Evolutionary conservation across 2,888 invertebrate species (phyloP), one percentile per base, ranked within the genome.

Genomic region (Hypena proboscidalis): DNA sequence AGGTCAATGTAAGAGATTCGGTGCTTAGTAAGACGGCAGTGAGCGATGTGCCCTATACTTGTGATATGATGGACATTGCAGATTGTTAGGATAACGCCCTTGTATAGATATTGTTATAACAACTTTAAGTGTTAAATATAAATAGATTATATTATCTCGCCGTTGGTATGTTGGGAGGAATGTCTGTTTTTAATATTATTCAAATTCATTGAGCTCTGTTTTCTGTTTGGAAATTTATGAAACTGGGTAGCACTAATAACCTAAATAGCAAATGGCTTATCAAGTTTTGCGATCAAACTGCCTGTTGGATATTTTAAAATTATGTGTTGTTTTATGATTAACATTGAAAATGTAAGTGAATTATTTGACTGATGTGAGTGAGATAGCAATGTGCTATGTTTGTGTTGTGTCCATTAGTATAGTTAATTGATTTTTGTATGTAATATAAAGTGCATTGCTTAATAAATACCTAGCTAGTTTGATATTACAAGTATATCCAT

Each of bases 101-200:
- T 76, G 70, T 80, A 79, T 79, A 79, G 74, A 78, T 77, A 80
- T 80, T 84, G 83, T 83, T 81, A 76, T 80, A 63, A 60, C 61
- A 53, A 50, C 23, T 67, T 42, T 87, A 88, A 86, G 84, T 88
- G 88, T 89, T 88, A 83, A 80, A 80, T 78, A 80, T 84, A 83
- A 79, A 83, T 81, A 81, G 46, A 63, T 54, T 60, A 63, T 63
- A 63, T 49, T 80, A 74, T 80, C 74, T 73, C 68, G 70, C 79
- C 64, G 77, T 83, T 83, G 77, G 76, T 74, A 73, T 76, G 73
- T 77, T 71, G 67, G 60, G 64, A 62, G 59, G 54, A 71, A 74
- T 75, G 73, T 67, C 76, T 83, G 83, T 89, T 90, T 88, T 88
- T 90, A 88, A 88, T 89, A 83, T 89, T 88, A 89, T 89, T 82